These are phyloP conservation scores for Caenorhabditis auriculariae DNA, from an alignment of 2,888 invertebrate species.

Conservation along the genomic window DNA sequence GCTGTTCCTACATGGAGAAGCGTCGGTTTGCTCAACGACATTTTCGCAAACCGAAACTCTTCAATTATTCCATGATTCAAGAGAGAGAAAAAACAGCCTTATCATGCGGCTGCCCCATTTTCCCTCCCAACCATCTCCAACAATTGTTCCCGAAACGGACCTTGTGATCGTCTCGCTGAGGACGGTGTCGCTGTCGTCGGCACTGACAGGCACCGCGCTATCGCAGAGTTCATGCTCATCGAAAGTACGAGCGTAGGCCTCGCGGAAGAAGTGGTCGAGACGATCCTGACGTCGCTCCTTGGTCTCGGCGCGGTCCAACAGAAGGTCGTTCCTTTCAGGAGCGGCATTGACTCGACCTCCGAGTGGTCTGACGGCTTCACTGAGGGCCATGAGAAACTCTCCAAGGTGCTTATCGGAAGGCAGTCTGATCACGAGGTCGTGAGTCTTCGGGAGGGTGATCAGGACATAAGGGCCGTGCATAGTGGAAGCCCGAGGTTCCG, in stretches of 20 bases:
- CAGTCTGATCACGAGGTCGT: conserved; percentile 85
- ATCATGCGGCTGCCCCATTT: neutral
- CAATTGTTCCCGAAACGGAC: too few relatives aligned
- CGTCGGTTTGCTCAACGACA: too few relatives aligned
- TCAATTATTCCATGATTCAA: too few relatives aligned
- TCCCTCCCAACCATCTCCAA: neutral
- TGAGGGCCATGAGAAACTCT: conserved; percentile 17
- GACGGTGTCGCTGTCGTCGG: conserved; percentile 40
- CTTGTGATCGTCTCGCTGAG: conserved; percentile 53
- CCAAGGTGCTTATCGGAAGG: conserved; percentile 67
- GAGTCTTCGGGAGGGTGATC: conserved; percentile 79
- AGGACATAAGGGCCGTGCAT: conserved; percentile 75
- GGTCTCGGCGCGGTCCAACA: conserved; percentile 13
- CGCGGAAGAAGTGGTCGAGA: conserved; percentile 86
- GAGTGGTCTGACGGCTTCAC: conserved; percentile 7
- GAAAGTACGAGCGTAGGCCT: conserved; percentile 41
- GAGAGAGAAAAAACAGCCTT: neutral
- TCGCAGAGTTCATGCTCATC: conserved; percentile 44
- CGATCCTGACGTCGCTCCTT: conserved; percentile 78
- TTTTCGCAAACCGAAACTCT: too few relatives aligned
- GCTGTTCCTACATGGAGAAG: too few relatives aligned
- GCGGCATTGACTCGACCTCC: conserved; percentile 17
- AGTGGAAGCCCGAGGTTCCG: conserved; percentile 71
- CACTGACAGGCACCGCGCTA: conserved; percentile 16
- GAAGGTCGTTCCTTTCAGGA: conserved; percentile 15